phyloP scores from a whole-genome alignment of 2,888 invertebrate genomes.

The Carterocephalus palaemon region DNA sequence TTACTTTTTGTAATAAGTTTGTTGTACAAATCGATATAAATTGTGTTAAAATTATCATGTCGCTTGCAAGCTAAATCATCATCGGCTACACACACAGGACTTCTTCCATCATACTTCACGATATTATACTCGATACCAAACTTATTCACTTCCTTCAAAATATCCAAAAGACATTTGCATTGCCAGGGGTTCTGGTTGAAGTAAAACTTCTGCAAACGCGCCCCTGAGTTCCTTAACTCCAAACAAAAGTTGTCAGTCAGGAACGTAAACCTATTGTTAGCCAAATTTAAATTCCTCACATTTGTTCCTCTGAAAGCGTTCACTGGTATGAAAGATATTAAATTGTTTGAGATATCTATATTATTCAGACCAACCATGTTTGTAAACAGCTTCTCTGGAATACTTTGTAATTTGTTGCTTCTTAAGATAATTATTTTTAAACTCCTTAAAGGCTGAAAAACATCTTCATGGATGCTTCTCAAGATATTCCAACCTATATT shows the following conservation, averaged over 20 bases:
- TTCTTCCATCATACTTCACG: constrained; percentile 47
- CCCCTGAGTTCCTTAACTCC: constrained; percentile 55
- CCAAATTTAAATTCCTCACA: constrained; percentile 55
- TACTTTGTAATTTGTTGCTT: constrained; percentile 46
- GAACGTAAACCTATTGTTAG: constrained; percentile 57
- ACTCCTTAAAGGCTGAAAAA: constrained; percentile 49
- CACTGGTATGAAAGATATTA: constrained; percentile 49
- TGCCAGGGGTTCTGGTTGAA: constrained; percentile 70
- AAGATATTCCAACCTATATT: constrained; percentile 54
- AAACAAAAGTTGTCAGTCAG: constrained; percentile 59
- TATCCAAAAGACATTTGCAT: constrained; percentile 56
- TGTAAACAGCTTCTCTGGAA: constrained; percentile 51
- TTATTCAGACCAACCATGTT: constrained; percentile 45
- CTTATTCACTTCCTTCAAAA: constrained; percentile 54
- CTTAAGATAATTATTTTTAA: constrained; percentile 49
- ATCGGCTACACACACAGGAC: constrained; percentile 55
- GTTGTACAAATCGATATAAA: constrained; percentile 47
- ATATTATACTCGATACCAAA: constrained; percentile 50
- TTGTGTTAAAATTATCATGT: constrained; percentile 44
- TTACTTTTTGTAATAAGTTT: constrained; percentile 20
- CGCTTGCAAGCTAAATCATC: constrained; percentile 51
- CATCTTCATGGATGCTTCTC: constrained; percentile 43
- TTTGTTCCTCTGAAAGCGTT: constrained; percentile 52
- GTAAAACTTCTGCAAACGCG: constrained; percentile 49
- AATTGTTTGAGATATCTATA: constrained; percentile 55